These are phyloP conservation scores for Panthera uncia DNA, from an alignment of 2,113 vertebrate genomes.

Conservation along the genomic window DNA sequence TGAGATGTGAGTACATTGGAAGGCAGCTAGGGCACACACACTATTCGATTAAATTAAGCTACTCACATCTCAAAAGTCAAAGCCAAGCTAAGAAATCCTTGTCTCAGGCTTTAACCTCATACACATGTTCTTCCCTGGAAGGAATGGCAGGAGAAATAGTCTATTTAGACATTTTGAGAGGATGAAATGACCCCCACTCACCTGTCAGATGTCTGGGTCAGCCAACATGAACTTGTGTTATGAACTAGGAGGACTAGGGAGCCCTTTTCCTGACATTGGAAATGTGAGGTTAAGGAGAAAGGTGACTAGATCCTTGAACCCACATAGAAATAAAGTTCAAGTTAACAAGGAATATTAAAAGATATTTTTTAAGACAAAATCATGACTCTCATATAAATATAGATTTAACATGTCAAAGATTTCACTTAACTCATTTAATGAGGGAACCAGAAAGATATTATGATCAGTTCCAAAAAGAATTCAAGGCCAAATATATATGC, in stretches of 20 bases:
- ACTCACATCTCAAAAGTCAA: constrained; percentile 4
- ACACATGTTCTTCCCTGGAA: neutral
- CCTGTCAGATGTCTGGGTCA: neutral
- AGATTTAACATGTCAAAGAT: neutral
- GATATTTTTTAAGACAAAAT: neutral
- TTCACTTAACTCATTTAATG: neutral
- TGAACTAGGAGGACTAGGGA: neutral
- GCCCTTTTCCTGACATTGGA: neutral
- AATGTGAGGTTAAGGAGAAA: neutral
- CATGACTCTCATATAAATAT: neutral
- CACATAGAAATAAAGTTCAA: neutral
- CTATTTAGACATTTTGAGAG: neutral
- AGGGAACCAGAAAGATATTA: neutral
- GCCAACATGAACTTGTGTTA: neutral
- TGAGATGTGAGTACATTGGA: neutral
- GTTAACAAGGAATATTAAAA: neutral
- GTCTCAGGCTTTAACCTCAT: neutral
- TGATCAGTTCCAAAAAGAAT: neutral
- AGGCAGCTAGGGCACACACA: neutral
- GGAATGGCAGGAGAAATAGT: neutral
- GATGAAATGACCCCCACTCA: neutral
- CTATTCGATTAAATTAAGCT: neutral
- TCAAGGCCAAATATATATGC: neutral
- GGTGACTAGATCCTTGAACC: neutral
- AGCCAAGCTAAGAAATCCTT: neutral